Base-by-base conservation (phyloP, 2,888 invertebrate species). In the Cataglyphis cursor region DNA sequence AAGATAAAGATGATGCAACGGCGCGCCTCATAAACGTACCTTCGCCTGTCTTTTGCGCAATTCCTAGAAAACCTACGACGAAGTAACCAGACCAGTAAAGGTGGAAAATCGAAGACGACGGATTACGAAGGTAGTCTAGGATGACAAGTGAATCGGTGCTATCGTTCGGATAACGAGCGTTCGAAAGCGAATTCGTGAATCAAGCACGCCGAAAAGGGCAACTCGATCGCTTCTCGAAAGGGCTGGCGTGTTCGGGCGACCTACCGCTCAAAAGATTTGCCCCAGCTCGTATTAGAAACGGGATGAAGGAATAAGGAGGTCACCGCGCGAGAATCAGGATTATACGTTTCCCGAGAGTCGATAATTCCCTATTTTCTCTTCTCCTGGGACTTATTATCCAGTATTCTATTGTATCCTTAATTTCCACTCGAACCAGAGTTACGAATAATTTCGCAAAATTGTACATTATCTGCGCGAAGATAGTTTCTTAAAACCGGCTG, bases 281-380 rank as follows among this genome's bases (percentile, higher is more conserved):
- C 72, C 65, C 54, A 24, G 41, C 28, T 41, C 68, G 38, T 41
- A 31, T 35, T 54, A 31, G 54, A 44, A 59, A 35, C 18, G 21
- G 2, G 31, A 9, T 48, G 62, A 72, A 68, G 21, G 48, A 44
- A 54, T 31, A 59, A 59, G 18, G 44, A n/a, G 64, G 31, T 31
- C 35, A 35, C 38, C 44, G 44, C 44, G 44, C 48, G 41, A 21
- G 44, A 74, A 24, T 62, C 64, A 35, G 61, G 75, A 84, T 88
- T 89, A 82, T 81, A 82, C 78, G 84, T 66, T 81, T 80, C 18
- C 75, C 64, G 73, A 28, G 24, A 68, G 38, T 31, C 72, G 75
- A 68, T 75, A 65, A 54, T 10, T 78, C 8, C 35, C 59, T 35
- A 21, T 35, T 4, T 28, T 57, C 41, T 31, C 68, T 31, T 51